Base-by-base conservation (phyloP, 2,797 vertebrate species). In the Podargus strigoides region DNA sequence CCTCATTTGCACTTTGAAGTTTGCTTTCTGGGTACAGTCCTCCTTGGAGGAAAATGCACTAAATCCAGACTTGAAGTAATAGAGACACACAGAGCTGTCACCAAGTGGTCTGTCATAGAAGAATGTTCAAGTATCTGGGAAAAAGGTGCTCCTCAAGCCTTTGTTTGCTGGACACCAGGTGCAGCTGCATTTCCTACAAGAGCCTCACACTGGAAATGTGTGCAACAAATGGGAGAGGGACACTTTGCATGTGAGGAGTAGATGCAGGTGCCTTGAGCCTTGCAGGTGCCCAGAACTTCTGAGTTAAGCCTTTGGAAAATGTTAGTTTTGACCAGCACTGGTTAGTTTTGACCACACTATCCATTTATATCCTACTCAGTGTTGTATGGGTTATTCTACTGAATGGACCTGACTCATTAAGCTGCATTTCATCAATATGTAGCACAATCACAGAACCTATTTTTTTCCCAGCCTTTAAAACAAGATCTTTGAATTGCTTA, bases 181-280 rank as follows among this genome's bases (percentile, higher is more conserved):
- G 24, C 28, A 85, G 7, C 9, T 19, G 10, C 9, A 13, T 46
- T 84, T 91, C 22, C 17, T 53, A 19, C 30, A 72, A 63, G 7
- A 60, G 6, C 11, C 12, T 56, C 9, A 7, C 1, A 0, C 0
- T 55, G 26, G 34, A 85, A 81, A 76, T 4, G 2, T 30, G 19
- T 41, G 42, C n/a, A 60, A 36, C 16, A 70, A 82, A 76, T 20
- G 23, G 32, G 34, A 91, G 62, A 55, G 24, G 13, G 59, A 18
- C 6, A 6, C 27, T 46, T 56, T 24, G 23, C 34, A 36, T 4
- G 39, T 3, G 13, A 69, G 19, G 47, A 66, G 42, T 47, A 76
- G 59, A 42, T 42, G 9, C 32, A 85, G 47, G 24, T 77, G 24
- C 18, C 36, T 23, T 44, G 37, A 66, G 50, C 11, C 68, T 72